phyloP scores from a whole-genome alignment of 2,888 invertebrate species.

The Amblyteles armatorius region DNA sequence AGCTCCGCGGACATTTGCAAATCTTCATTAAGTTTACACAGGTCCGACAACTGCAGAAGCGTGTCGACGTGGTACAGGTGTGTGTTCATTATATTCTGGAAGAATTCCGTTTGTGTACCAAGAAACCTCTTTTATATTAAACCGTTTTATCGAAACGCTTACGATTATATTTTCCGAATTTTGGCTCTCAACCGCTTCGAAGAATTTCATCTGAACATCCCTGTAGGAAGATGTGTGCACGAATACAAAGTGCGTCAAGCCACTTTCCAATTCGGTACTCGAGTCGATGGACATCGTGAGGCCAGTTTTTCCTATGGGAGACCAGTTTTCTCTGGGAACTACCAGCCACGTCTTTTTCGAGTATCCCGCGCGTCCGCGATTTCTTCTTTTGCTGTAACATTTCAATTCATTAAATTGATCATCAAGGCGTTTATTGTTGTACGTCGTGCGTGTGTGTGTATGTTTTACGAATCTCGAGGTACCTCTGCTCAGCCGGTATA shows the following conservation, averaged over 20 bases:
- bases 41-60: constrained; percentile 92
- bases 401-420: background rate
- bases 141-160: constrained; percentile 71
- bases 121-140: constrained; percentile 4
- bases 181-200: constrained; percentile 91
- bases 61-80: constrained; percentile 94
- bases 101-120: constrained; percentile 57
- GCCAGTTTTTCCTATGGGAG: constrained; percentile 89
- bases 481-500: constrained; percentile 88
- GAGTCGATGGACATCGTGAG: constrained; percentile 90
- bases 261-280: constrained; percentile 82
- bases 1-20: constrained; percentile 91
- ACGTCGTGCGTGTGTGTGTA: constrained; percentile 13
- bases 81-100: constrained; percentile 88
- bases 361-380: constrained; percentile 86
- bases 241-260: constrained; percentile 89
- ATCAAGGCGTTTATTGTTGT: background rate
- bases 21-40: constrained; percentile 92
- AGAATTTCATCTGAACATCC: constrained; percentile 90
- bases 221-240: constrained; percentile 92
- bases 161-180: constrained; percentile 92
- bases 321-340: constrained; percentile 90
- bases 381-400: constrained; percentile 86
- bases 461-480: constrained; percentile 16
- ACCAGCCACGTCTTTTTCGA: constrained; percentile 89